Base-by-base conservation (phyloP, 1,140 invertebrate genomes). In the Solen grandis region DNA sequence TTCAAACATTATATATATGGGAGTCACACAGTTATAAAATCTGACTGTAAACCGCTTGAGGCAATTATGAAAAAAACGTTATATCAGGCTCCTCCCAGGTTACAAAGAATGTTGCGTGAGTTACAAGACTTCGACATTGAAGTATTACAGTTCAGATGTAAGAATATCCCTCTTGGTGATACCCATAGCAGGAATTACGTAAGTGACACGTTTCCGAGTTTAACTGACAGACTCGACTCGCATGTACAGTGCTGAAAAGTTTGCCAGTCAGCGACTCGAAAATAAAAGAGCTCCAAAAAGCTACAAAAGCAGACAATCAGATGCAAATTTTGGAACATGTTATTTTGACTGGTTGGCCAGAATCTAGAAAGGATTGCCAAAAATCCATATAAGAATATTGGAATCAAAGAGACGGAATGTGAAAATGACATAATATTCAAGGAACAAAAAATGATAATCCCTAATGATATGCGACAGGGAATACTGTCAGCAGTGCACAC, bases 141-240 rank as follows among this genome's bases (percentile, higher is more conserved):
- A 4, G 69, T 73, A 5, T 25, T 73, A 8, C 54, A 73, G 10
- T 8, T 4, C 8, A 66, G 62, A 27, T 59, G 69, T 29, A 33
- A 36, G 55, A 29, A 60, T n/a, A 80, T 80, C 10, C 68, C 68
- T 0, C 1, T 65, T 10, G 69, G 52, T 19, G 77, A 80, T 38
- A 33, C 66, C 1, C 31, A 70, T 5, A 59, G 50, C 13, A 22
- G 77, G 1, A 63, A 65, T 25, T 62, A 19, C 27, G 54, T 79
- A 27, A 19, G 54, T 19, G 66, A 70, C 27, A 79, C 65, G 22
- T 70, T 13, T 60, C 66, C 65, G 50, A 46, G 41, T n/a, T 29
- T 70, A 25, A 29, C 41, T 33, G 46, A 60, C 10, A 41, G n/a
- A n/a, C n/a, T n/a, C n/a, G n/a, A n/a, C n/a, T n/a, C n/a, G n/a